Evolutionary conservation across 2,888 invertebrate genomes (phyloP).

Genomic region (Ypsolopha sequella): DNA sequence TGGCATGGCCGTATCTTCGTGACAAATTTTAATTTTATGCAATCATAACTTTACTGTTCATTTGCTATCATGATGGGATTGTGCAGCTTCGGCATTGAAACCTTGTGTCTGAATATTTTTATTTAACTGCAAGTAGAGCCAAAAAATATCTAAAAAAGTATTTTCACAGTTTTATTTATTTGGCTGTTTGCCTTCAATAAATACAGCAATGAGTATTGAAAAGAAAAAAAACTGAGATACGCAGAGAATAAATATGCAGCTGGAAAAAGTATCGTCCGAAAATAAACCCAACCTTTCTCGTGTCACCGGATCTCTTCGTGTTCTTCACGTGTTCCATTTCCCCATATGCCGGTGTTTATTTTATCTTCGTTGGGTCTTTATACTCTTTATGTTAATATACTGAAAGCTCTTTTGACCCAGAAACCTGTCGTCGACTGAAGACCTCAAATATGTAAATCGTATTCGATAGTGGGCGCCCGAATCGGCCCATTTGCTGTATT

Average conservation of each 20-base stretch:
- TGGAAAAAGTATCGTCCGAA: not conserved
- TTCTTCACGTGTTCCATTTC: not conserved
- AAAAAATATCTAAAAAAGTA: no score
- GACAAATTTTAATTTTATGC: conserved; percentile 3
- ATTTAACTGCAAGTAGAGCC: no score
- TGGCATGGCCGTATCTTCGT: not conserved
- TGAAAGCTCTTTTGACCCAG: conserved; percentile 53
- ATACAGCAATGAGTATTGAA: no score
- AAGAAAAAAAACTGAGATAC: no score
- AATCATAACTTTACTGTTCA: not conserved
- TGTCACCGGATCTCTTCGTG: not conserved
- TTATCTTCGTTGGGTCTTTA: conserved; percentile 21
- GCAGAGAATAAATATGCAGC: no score
- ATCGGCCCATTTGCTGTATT: conserved; percentile 14
- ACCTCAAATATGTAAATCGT: not conserved
- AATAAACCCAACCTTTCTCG: not conserved
- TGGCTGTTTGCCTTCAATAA: no score
- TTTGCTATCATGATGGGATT: not conserved
- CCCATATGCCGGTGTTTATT: conserved; percentile 1
- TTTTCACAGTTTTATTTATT: no score
- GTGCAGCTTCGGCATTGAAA: not conserved
- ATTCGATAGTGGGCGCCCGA: not conserved
- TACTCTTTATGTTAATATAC: conserved; percentile 41
- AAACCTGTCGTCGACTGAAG: conserved; percentile 15
- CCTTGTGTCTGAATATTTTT: no score